Base-by-base conservation (phyloP, 2,888 invertebrate species). In the Leptogaster cylindrica region DNA sequence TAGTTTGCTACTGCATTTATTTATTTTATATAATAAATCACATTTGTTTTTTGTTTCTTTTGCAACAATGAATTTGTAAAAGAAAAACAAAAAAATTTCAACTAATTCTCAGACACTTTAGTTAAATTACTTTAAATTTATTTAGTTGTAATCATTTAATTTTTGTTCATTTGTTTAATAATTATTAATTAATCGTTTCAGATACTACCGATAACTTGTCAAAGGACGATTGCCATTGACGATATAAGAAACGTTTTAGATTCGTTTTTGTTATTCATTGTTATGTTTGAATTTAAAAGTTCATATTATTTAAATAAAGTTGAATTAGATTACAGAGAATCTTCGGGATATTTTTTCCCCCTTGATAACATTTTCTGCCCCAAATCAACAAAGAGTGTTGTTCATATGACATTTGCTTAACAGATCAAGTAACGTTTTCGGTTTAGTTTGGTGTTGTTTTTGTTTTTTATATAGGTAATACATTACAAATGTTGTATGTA, bases 151-250 rank as follows among this genome's bases (percentile, higher is more conserved):
- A 12, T 28, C 46, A 10, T 44, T 18, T 33, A 12, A 36, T 39
- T 55, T 52, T 18, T 50, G n/a, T 14, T 44, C 10, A 41, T 12
- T 28, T 51, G 41, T 61, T 41, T 61, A 61, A 41, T 61, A 61
- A 61, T 44, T 61, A 44, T 44, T 18, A 61, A 23, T 61, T 61
- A 31, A 39, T 58, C 27, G 28, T 61, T 61, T 61, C 61, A 61
- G 61, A 61, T 61, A 61, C 61, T 61, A 61, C 61, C 61, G 61
- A 23, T 61, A 61, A 44, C 10, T 41, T 27, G 14, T 61, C 16
- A 61, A 25, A 44, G 61, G 61, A 23, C 10, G 48, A 8, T 27
- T 61, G 28, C 27, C 51, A 16, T 27, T 51, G 28, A n/a, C n/a
- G n/a, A n/a, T n/a, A n/a, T n/a, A n/a, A n/a, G n/a, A n/a, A n/a